Evolutionary conservation across 2,888 invertebrate genomes (phyloP), one percentile per base, ranked within the genome.

Genomic region (Achlya flavicornis): DNA sequence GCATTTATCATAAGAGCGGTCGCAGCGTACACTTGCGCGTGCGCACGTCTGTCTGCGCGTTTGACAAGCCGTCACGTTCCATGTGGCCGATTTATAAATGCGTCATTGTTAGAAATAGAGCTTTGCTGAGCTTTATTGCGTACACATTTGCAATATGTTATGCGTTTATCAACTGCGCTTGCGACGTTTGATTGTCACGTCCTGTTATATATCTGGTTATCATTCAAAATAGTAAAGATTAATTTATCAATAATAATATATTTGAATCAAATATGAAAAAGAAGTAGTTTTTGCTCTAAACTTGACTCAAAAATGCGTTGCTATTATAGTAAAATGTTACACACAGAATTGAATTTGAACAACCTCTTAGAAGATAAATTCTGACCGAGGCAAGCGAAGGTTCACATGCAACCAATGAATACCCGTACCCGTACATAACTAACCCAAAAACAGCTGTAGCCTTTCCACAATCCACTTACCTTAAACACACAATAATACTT

Each of bases 61-160:
- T 66, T 71, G 71, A 74, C 73, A 76, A 72, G 72, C 69, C 70
- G 67, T 73, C 69, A 70, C 72, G 75, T 73, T 66, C 61, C 61
- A 62, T 69, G 62, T 61, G 67, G 64, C 58, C 72, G 69, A 71
- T 70, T 72, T 77, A 71, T 68, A 67, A 71, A 69, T 69, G 72
- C 67, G 67, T 74, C 71, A 70, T 76, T 70, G 72, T 72, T 64
- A 65, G 66, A 70, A 63, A 66, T 64, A 68, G 63, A 58, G 67
- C 63, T 64, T 68, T 70, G 60, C 64, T 60, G 63, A 48, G 61
- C 57, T 61, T 64, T 64, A 66, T 61, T 59, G 46, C 33, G 35
- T 58, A 62, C 61, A 62, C 61, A 61, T 63, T 66, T 63, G 58
- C 66, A 66, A 53, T 62, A 53, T 53, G 53, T 62, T 59, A 58